phyloP scores from a whole-genome alignment of 2,797 vertebrate genomes.

The Enteromius unitaeniatus region DNA sequence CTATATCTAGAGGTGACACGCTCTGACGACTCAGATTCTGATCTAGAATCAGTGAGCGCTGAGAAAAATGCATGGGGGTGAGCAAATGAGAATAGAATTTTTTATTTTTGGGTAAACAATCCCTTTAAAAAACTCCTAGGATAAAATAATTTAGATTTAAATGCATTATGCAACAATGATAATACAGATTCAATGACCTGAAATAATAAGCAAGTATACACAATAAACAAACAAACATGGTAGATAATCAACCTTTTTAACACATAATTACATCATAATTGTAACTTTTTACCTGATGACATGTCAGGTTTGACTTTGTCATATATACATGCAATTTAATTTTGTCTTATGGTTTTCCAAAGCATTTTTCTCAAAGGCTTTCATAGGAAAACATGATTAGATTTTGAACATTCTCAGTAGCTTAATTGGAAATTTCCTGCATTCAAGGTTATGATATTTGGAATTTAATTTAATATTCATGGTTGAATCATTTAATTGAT shows the following conservation, averaged over 20 bases:
- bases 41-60: slow-evolving; percentile 19
- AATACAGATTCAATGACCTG: neutral
- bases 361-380: neutral
- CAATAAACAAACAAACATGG: neutral
- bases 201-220: neutral
- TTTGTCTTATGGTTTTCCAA: neutral
- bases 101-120: neutral
- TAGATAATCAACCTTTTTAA: neutral
- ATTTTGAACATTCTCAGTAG: neutral
- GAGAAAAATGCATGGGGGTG: neutral
- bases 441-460: neutral
- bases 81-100: neutral
- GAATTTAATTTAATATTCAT: neutral
- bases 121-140: neutral
- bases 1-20: neutral
- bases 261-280: neutral
- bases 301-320: neutral
- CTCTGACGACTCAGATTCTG: slow-evolving; percentile 12
- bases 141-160: neutral
- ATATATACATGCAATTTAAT: neutral
- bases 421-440: neutral
- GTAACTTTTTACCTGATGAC: neutral
- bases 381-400: neutral
- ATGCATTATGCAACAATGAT: neutral
- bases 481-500: neutral